Percentiles rank a stretch among this genome's conserved stretches.
Conservation (phyloP, 2,113 vertebrate species). For the Xiphophorus couchianus region DNA sequence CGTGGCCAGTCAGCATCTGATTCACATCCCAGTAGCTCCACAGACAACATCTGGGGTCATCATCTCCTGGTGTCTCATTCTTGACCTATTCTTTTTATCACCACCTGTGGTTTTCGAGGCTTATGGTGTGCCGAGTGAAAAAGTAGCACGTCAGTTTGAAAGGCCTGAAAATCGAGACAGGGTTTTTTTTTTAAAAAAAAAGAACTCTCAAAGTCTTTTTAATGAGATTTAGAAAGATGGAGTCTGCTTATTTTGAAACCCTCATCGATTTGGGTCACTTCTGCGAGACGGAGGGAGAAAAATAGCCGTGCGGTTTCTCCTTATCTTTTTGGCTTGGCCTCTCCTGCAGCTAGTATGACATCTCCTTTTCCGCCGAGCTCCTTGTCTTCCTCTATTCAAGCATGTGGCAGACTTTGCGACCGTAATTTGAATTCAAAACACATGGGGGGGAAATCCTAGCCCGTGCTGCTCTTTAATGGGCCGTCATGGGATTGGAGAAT, state of each 20-base stretch:
- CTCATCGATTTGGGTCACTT: background rate
- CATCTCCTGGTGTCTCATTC: constrained; percentile 61
- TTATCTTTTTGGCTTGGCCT: constrained; percentile 22
- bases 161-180: background rate
- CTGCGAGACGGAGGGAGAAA: constrained; percentile 2
- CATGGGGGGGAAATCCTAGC: constrained; percentile 75
- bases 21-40: constrained; percentile 65
- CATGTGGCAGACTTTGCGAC: constrained; percentile 69
- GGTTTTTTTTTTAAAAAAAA: background rate
- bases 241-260: background rate
- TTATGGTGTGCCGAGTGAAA: constrained; percentile 44
- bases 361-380: constrained; percentile 40
- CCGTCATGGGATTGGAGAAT: constrained; percentile 74
- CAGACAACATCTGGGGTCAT: constrained; percentile 70
- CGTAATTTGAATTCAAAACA: constrained; percentile 79
- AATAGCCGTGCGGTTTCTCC: background rate
- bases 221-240: background rate
- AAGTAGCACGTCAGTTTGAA: constrained; percentile 22
- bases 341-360: constrained; percentile 41
- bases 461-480: constrained; percentile 72
- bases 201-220: background rate
- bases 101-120: constrained; percentile 46
- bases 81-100: constrained; percentile 57
- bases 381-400: constrained; percentile 55
- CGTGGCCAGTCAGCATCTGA: constrained; percentile 67